Evolutionary conservation across 2,888 invertebrate species (phyloP).

Genomic region (Acronicta alni): DNA sequence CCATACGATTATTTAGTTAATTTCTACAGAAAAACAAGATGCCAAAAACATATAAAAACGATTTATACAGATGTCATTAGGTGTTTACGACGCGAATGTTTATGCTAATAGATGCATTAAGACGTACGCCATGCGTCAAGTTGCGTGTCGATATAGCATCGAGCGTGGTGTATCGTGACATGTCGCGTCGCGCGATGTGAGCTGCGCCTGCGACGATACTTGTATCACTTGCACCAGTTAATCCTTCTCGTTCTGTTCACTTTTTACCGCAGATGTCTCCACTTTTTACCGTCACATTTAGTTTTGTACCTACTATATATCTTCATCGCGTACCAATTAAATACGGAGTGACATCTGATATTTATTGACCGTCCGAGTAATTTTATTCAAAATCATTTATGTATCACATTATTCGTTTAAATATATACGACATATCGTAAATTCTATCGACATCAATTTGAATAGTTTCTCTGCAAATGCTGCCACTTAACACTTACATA

Average conservation of each 20-base stretch:
- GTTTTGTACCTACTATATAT: slow-evolving; percentile 65
- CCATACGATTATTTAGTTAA: slow-evolving; percentile 61
- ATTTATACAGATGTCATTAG: slow-evolving; percentile 63
- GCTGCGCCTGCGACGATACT: slow-evolving; percentile 50
- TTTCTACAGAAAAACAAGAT: slow-evolving; percentile 40
- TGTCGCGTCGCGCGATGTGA: slow-evolving; percentile 52
- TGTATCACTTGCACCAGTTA: slow-evolving; percentile 65
- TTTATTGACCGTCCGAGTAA: slow-evolving; percentile 64
- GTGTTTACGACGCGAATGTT: slow-evolving; percentile 66
- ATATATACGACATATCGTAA: slow-evolving; percentile 35
- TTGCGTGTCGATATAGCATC: slow-evolving; percentile 82
- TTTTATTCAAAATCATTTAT: slow-evolving; percentile 59
- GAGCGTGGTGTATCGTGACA: slow-evolving; percentile 55
- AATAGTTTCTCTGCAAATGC: slow-evolving; percentile 4
- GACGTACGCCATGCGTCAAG: slow-evolving; percentile 77
- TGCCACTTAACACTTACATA: background rate
- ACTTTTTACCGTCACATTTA: slow-evolving; percentile 71
- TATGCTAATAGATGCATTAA: slow-evolving; percentile 78
- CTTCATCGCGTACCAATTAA: slow-evolving; percentile 62
- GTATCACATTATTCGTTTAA: slow-evolving; percentile 53
- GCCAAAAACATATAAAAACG: slow-evolving; percentile 43
- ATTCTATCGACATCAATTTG: slow-evolving; percentile 19
- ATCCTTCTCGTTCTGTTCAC: slow-evolving; percentile 69
- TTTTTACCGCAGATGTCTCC: slow-evolving; percentile 68
- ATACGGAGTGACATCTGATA: slow-evolving; percentile 48